Evolutionary conservation across 2,113 vertebrate species (phyloP).

Genomic region (Coryphaenoides rupestris): DNA sequence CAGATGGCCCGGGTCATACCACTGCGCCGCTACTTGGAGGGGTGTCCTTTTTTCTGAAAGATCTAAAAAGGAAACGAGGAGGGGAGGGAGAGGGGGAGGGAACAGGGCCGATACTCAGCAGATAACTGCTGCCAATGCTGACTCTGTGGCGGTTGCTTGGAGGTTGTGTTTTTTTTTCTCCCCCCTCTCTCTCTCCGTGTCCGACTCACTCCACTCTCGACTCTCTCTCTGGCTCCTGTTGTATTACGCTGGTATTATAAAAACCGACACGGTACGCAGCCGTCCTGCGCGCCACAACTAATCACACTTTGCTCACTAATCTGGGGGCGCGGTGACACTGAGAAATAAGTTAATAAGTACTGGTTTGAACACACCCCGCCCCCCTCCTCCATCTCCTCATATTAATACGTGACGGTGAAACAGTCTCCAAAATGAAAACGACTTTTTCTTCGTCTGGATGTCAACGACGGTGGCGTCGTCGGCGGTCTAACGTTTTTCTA

Average conservation of each 20-base stretch:
- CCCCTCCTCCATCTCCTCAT: background rate
- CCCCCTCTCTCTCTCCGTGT: too few relatives aligned
- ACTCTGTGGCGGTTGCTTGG: constrained; percentile 24
- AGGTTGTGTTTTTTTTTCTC: constrained; percentile 17
- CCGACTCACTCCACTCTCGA: constrained; percentile 6
- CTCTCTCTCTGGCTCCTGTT: constrained; percentile 37
- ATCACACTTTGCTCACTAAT: constrained; percentile 39
- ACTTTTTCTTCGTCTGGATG: constrained; percentile 8
- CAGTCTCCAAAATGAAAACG: constrained; percentile 29
- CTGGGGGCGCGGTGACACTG: constrained; percentile 30
- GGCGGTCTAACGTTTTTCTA: too few relatives aligned
- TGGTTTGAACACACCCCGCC: constrained; percentile 35
- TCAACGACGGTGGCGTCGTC: too few relatives aligned
- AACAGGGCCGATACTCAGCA: constrained; percentile 31
- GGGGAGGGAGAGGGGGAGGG: background rate
- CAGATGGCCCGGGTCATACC: constrained; percentile 65
- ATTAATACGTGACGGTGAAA: background rate
- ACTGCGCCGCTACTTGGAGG: constrained; percentile 52
- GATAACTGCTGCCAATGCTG: constrained; percentile 45
- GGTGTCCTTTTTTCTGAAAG: constrained; percentile 36
- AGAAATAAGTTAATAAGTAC: constrained; percentile 31
- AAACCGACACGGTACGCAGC: constrained; percentile 33
- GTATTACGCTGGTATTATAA: constrained; percentile 36
- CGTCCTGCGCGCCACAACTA: constrained; percentile 40
- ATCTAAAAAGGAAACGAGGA: constrained; percentile 6